Evolutionary conservation across 2,113 vertebrate genomes (phyloP).

Genomic region (Murina feae): DNA sequence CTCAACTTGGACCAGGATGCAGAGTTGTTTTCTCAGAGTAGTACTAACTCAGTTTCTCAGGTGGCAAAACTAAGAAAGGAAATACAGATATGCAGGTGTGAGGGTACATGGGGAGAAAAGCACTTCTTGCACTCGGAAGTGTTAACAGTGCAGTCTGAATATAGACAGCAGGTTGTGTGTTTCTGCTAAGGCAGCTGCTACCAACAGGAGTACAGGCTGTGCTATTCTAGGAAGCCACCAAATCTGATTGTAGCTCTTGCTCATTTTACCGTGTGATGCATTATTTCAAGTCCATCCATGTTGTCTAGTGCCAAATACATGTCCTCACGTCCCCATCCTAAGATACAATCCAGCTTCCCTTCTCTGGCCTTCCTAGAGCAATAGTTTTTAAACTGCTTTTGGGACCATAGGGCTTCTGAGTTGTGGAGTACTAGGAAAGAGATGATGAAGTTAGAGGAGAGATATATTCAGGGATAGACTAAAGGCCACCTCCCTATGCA

Average conservation of each 20-base stretch:
- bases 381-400: background rate
- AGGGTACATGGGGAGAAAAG: background rate
- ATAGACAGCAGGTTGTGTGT: background rate
- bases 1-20: background rate
- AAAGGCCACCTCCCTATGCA: background rate
- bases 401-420: background rate
- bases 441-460: background rate
- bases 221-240: constrained; percentile 37
- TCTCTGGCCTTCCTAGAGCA: background rate
- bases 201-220: background rate
- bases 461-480: background rate
- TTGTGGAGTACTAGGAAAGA: background rate
- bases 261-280: constrained; percentile 54
- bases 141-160: constrained; percentile 35
- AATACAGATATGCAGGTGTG: background rate
- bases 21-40: background rate
- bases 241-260: constrained; percentile 4
- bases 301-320: background rate
- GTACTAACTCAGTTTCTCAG: background rate
- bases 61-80: background rate
- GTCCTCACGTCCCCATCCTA: background rate
- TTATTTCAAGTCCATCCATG: constrained; percentile 22
- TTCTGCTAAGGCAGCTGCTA: constrained; percentile 18
- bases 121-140: background rate
- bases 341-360: background rate